phyloP scores from a whole-genome alignment of 2,888 invertebrate species.

The Drepanosiphum platanoidis region DNA sequence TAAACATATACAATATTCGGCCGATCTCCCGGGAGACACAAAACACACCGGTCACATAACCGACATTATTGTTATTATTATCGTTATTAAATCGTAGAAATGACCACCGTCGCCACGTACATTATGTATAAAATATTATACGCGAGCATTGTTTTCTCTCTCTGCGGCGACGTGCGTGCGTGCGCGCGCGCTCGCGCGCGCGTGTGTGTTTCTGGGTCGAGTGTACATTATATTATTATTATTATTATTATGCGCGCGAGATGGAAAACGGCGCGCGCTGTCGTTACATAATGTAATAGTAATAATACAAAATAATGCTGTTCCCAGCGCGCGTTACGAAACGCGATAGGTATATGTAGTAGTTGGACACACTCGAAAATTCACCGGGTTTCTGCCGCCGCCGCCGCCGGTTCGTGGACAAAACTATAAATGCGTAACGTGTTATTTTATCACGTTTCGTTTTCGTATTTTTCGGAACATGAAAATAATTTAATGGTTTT shows the following conservation, averaged over 20 bases:
- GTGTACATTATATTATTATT: constrained; percentile 13
- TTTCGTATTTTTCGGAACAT: too few species aligned
- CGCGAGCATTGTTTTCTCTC: constrained; percentile 43
- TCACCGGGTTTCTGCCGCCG: constrained; percentile 12
- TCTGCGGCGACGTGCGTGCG: constrained; percentile 26
- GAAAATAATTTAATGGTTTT: neutral
- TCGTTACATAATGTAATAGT: constrained; percentile 47
- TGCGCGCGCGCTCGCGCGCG: neutral
- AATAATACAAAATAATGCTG: constrained; percentile 38
- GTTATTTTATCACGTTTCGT: too few species aligned
- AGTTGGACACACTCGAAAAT: constrained; percentile 38
- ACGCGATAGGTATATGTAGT: too few species aligned
- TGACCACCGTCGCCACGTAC: constrained; percentile 15
- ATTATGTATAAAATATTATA: neutral
- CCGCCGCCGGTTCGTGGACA: neutral
- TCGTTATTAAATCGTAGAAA: constrained; percentile 17
- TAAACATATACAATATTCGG: neutral
- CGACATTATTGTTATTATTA: constrained; percentile 15
- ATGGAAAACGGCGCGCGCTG: constrained; percentile 37
- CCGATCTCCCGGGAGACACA: neutral
- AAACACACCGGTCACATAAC: neutral
- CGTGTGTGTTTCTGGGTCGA: constrained; percentile 53
- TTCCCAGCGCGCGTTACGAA: constrained; percentile 43
- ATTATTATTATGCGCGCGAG: constrained; percentile 36
- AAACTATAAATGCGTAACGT: too few species aligned